phyloP scores from a whole-genome alignment of 37 sponge, comb jelly and placozoan species.

The Bolinopsis microptera region DNA sequence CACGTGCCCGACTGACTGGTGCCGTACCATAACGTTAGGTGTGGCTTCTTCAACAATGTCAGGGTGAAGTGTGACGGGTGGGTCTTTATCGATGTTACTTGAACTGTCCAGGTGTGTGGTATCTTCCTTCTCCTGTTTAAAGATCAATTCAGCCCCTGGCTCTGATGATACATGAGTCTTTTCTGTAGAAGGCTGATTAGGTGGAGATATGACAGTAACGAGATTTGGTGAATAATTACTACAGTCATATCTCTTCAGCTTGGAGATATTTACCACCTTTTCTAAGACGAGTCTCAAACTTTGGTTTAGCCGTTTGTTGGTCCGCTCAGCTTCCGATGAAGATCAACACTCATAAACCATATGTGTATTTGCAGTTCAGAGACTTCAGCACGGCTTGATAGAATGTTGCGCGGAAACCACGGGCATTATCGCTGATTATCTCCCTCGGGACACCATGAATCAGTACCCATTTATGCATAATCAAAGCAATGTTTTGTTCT shows the following conservation, averaged over 20 bases:
- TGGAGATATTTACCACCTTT: background rate
- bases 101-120: too few relatives aligned
- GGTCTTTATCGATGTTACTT: too few relatives aligned
- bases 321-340: background rate
- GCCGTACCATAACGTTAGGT: too few relatives aligned
- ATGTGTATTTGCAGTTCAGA: background rate
- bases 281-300: background rate
- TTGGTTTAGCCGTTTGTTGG: background rate
- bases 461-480: conserved; percentile 23
- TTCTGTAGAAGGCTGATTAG: too few relatives aligned
- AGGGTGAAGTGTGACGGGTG: too few relatives aligned
- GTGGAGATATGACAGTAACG: too few relatives aligned
- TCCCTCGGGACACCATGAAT: conserved; percentile 19
- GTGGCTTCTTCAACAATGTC: too few relatives aligned
- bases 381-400: background rate
- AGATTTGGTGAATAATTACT: background rate
- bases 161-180: too few relatives aligned
- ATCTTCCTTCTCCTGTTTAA: too few relatives aligned
- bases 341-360: background rate
- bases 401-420: background rate
- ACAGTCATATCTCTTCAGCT: background rate
- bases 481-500: background rate
- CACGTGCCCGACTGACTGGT: too few relatives aligned
- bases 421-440: background rate
- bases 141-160: too few relatives aligned